Evolutionary conservation across 2,113 vertebrate species (phyloP), one percentile per base, ranked within the genome.

Genomic region (Asarcornis scutulata): DNA sequence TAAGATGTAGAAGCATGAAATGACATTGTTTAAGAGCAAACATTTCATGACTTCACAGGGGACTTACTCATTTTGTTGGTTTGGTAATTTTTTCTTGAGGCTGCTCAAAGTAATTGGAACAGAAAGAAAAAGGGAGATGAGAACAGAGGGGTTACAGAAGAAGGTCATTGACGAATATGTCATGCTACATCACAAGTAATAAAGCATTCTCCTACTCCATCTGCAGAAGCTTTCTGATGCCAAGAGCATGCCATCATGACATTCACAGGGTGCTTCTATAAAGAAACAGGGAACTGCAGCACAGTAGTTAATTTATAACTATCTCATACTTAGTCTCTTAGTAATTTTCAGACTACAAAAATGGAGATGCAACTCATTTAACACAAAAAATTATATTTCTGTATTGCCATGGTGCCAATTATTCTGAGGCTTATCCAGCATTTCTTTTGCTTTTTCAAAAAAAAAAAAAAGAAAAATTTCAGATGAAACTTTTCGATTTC

Each of bases 31-130:
- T 97, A 98, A 98, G 91, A 98, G 89, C 97, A 98, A 98, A 97
- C 98, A 98, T 99, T 98, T 98, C 97, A 97, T 98, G 96, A 95
- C 98, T 98, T 98, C 97, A 96, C 55, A 96, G 96, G 97, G 98
- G 97, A 99, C 99, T 99, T 99, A 99, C 99, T 99, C 99, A 99
- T 99, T 99, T 98, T 99, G 98, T 80, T 98, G 98, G 97, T 98
- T 98, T 98, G 99, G 98, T 96, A 99, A 98, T 99, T 99, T 99
- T 99, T 99, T 99, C 99, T 99, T 99, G 99, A 99, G 99, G 99
- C 99, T 99, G 99, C 98, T 99, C 99, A 98, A 98, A 98, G 97
- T 98, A 98, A 98, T 99, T 99, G 98, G 98, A 98, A 99, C 97
- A 99, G 97, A 98, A 98, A 98, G 98, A 98, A 97, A 98, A 97